Base-by-base conservation (phyloP, 2,888 invertebrate genomes). In the Myopa testacea region DNA sequence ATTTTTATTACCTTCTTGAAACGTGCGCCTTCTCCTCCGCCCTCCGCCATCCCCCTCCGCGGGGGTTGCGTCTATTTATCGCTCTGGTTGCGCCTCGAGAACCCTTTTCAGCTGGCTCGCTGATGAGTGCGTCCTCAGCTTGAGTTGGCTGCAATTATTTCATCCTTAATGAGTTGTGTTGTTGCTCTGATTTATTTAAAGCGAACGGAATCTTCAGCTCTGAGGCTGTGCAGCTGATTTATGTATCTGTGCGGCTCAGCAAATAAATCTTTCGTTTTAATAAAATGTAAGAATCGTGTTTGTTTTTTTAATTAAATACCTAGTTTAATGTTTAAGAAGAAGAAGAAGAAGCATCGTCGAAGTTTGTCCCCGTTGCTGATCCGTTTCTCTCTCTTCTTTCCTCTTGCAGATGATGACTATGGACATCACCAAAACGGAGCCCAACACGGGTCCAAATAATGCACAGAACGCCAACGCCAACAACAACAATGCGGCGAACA, bases 401-500 rank as follows among this genome's bases (percentile, higher is more conserved):
- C 62, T 72, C 10, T 68, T 50, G 26, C 1, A 79, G 89, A 93
- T 92, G 93, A 93, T 95, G 93, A 95, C 95, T 91, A 95, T 96
- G 95, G 96, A 96, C 91, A 94, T 95, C 88, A 93, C 93, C 88
- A 95, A 95, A 91, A 93, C 94, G 87, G 93, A 93, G 89, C 91
- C 91, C 88, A 87, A 87, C 74, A 87, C 89, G 85, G 89, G 90
- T 84, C 90, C 90, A 75, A 87, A 85, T 80, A 86, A 83, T 75
- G 62, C 62, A 5, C 62, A 19, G 62, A 83, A 79, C 50, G 82
- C 81, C 81, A 84, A 34, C 58, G 70, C 75, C 12, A 78, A 60
- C 75, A 82, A 79, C 71, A 81, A 79, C 77, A 82, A 80, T 77
- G 81, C 80, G 78, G 82, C 76, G 73, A 82, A 80, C 74, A 82